Evolutionary conservation across 1,140 invertebrate genomes (phyloP), one percentile per base, ranked within the genome.

Genomic region (Musca domestica): DNA sequence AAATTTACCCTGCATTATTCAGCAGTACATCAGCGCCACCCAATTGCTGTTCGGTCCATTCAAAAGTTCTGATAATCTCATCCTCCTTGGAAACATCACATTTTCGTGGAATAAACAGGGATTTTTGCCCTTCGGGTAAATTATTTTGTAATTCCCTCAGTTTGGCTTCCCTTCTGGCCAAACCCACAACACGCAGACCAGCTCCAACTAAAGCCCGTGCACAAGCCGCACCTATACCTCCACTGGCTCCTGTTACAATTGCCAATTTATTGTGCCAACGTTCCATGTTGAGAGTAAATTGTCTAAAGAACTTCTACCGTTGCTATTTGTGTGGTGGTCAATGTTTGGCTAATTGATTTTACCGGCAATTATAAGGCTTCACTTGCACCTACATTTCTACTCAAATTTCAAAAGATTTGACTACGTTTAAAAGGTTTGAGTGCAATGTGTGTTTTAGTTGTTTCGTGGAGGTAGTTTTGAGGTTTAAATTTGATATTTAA

Each of bases 21-120:
- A 94, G 81, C 23, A 92, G 80, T 0, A 93, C 82, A 74, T 92
- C 87, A 0, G 90, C 81, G 1, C 88, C 87, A 5, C 89, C 89
- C 7, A 89, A 82, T 4, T 85, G 85, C 1, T 85, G 77, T 65
- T 88, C 84, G 10, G 88, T 85, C 85, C 86, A 88, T 64, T 86
- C 74, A 71, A 94, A 93, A 23, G 89, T 84, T n/a, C 78, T 80
- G 4, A 86, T 69, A 23, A 94, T 86, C 6, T 92, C 87, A 5
- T 88, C 84, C 72, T 89, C 86, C 20, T 89, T 87, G 0, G 83
- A 84, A 0, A 94, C 74, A 78, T 94, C 92, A 56, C 85, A 86
- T 49, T 82, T 74, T 5, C 86, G 68, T 1, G 86, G 75, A 69
- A 85, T 78, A 7, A 87, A 81, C 67, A 83, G 80, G 3, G 82